Evolutionary conservation across 2,113 vertebrate species (phyloP), one percentile per base, ranked within the genome.

Genomic region (Cinclus mexicanus): DNA sequence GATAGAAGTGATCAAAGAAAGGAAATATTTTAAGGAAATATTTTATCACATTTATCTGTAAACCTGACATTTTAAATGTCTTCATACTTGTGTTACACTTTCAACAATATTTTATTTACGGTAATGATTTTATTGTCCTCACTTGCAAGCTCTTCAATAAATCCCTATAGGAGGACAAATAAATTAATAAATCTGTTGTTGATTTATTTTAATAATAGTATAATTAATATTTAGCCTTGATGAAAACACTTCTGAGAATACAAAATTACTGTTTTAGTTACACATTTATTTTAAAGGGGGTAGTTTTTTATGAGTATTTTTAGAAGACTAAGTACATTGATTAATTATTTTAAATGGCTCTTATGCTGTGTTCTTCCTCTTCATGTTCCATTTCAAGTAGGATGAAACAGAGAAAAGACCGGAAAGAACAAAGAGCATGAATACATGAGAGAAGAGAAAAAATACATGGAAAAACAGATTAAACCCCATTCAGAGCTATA

Each of bases 281-380:
- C 64, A 21, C 2, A 0, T 83, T 70, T 80, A 56, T 63, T 86
- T 88, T 83, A 63, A 67, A 89, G 44, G 39, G 39, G 7, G 18
- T 2, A 5, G 28, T 59, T 94, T 74, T 74, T 7, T 28, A 28
- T 17, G 71, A 63, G 2, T 59, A 59, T 75, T 93, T 87, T 92
- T 61, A 81, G 81, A 87, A 74, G 86, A 31, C 47, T 47, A 70
- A 84, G 68, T 57, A 82, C 60, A 59, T 50, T 61, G 68, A 92
- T 90, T 86, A 83, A 90, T 94, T 91, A 49, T 90, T 76, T 77
- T 65, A 74, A 93, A 90, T 87, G 39, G 39, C 79, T 81, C 50
- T 86, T 71, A 17, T 24, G 42, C 33, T 42, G 25, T 74, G 68
- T 57, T 94, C 63, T 85, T 87, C 74, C 65, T 79, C 57, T 59